phyloP scores from a whole-genome alignment of 30 jellyfish, hydroid and myxozoan species.

The Nemopilema nomurai region DNA sequence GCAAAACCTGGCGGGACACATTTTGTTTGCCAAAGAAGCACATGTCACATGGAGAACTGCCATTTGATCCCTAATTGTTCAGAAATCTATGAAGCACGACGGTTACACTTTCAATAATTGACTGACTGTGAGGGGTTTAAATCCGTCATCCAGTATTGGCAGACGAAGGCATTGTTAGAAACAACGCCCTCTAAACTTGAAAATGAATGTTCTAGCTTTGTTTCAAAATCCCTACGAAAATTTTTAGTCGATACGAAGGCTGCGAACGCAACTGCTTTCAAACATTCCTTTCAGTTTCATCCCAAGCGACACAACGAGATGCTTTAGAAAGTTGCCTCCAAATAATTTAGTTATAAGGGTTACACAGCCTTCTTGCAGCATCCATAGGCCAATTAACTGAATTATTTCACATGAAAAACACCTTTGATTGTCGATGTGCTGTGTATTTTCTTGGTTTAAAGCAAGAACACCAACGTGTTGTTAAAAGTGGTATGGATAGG shows the following conservation, averaged over 20 bases:
- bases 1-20: not conserved
- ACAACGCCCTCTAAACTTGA: constrained; percentile 23
- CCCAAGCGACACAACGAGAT: not conserved
- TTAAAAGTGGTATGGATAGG: not conserved
- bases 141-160: not conserved
- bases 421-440: not conserved
- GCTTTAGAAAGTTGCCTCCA: not conserved
- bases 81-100: constrained; percentile 11
- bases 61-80: constrained; percentile 45
- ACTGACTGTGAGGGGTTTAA: constrained; percentile 24
- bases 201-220: not conserved
- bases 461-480: not conserved
- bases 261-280: no score
- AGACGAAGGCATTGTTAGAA: not conserved
- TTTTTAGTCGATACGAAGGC: no score
- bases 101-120: constrained; percentile 18
- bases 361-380: not conserved
- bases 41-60: constrained; percentile 36
- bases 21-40: constrained; percentile 18
- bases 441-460: not conserved
- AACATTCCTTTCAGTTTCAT: no score
- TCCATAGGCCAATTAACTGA: not conserved
- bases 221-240: not conserved
- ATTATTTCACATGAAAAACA: not conserved
- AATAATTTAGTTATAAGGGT: not conserved